Percentiles rank a stretch among this genome's conserved stretches.
phyloP scores from a whole-genome alignment of 2,113 vertebrate genomes.

The Onychorhynchus coronatus region DNA sequence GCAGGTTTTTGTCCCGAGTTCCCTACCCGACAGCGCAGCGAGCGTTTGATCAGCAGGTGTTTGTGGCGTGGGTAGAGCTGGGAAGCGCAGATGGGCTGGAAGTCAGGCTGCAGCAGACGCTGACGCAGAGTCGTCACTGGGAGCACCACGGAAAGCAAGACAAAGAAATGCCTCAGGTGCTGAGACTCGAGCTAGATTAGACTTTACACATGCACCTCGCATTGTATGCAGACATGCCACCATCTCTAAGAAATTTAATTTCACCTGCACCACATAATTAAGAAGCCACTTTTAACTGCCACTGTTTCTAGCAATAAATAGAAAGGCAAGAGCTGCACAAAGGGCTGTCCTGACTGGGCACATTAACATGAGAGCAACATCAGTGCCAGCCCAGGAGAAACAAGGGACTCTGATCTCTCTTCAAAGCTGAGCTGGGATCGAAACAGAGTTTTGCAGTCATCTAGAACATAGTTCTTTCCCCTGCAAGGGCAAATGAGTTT shows the following conservation, averaged over 20 bases:
- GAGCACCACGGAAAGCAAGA: neutral
- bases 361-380: neutral
- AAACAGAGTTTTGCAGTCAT: neutral
- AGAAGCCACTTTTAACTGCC: neutral
- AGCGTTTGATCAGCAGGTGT: slow-evolving; percentile 96
- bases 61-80: slow-evolving; percentile 97
- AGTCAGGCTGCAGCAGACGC: slow-evolving; percentile 94
- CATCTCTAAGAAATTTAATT: neutral
- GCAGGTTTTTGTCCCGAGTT: neutral
- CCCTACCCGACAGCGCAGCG: slow-evolving; percentile 92
- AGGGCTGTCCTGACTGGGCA: neutral
- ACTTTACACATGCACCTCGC: fast-evolving
- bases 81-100: slow-evolving; percentile 91
- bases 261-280: neutral
- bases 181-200: neutral
- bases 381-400: neutral
- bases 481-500: neutral
- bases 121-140: slow-evolving; percentile 94
- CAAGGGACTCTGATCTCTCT: neutral
- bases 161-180: neutral
- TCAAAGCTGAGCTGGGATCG: neutral
- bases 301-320: neutral
- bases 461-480: neutral
- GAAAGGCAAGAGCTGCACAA: neutral
- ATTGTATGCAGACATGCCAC: too few relatives aligned